Evolutionary conservation across 2,797 vertebrate genomes (phyloP).

Genomic region (Myotis myotis): DNA sequence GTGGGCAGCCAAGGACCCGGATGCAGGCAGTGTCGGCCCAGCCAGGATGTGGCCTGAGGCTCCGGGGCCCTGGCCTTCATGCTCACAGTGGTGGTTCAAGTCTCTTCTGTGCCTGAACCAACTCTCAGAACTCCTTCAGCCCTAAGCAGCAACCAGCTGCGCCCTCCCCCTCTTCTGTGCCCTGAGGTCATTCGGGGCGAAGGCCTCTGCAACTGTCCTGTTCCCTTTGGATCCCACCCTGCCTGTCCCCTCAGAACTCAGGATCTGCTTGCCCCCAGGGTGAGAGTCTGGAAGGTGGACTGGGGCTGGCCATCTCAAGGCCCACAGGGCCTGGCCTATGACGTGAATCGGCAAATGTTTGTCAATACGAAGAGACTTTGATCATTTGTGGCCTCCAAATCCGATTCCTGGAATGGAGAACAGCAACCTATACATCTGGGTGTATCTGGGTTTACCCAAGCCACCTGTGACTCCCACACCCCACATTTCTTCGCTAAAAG

Average conservation of each 20-base stretch:
- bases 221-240: neutral
- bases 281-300: neutral
- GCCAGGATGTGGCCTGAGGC: neutral
- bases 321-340: neutral
- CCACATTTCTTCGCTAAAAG: neutral
- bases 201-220: neutral
- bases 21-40: neutral
- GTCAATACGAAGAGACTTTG: neutral
- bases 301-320: neutral
- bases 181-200: neutral
- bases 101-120: neutral
- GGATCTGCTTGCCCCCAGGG: neutral
- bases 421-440: neutral
- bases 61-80: neutral
- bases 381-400: neutral
- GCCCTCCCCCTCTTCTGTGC: neutral
- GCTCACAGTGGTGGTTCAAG: neutral
- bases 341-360: neutral
- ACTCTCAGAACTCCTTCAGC: neutral
- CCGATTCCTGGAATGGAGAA: neutral
- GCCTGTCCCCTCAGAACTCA: neutral
- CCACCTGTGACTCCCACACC: neutral
- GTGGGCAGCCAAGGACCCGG: neutral
- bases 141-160: neutral
- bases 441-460: neutral